Percentiles rank a stretch among this genome's conserved stretches.
Evolutionary conservation across 1,140 invertebrate genomes (phyloP).

Genomic region (Conopomorpha cramerella): DNA sequence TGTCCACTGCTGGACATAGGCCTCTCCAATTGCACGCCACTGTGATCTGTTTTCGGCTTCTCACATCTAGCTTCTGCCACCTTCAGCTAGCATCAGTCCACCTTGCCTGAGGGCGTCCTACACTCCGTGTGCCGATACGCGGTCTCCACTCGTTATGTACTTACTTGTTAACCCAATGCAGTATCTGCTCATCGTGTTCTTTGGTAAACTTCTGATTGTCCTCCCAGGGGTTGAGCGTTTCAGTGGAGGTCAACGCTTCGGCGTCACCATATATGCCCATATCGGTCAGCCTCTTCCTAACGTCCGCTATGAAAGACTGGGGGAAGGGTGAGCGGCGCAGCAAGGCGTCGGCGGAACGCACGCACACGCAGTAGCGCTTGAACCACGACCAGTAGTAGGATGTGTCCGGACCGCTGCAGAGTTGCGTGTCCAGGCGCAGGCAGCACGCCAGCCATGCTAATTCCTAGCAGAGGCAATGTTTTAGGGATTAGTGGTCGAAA

Average conservation of each 20-base stretch:
- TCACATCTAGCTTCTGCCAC: too few species aligned
- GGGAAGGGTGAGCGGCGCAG: constrained; percentile 78
- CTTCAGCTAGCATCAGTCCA: too few species aligned
- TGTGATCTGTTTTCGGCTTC: too few species aligned
- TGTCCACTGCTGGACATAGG: too few species aligned
- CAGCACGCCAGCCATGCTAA: constrained; percentile 89
- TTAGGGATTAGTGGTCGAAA: background rate
- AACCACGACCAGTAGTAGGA: constrained; percentile 95
- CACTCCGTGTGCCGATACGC: too few species aligned
- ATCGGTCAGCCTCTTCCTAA: constrained; percentile 72
- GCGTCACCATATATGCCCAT: constrained; percentile 59
- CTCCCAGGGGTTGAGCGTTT: constrained; percentile 73
- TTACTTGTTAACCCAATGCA: constrained; percentile 90
- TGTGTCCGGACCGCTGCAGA: constrained; percentile 61
- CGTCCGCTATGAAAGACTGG: constrained; percentile 77
- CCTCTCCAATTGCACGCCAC: too few species aligned
- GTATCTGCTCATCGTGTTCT: constrained; percentile 72
- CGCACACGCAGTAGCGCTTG: constrained; percentile 86
- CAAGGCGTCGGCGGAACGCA: constrained; percentile 82
- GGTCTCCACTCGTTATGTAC: too few species aligned
- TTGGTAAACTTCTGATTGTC: constrained; percentile 36
- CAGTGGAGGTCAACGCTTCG: constrained; percentile 75
- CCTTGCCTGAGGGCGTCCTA: too few species aligned
- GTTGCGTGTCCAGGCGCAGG: constrained; percentile 73
- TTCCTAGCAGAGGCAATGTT: constrained; percentile 62